phyloP scores from a whole-genome alignment of 2,113 vertebrate species.

The Stigmatopora nigra region DNA sequence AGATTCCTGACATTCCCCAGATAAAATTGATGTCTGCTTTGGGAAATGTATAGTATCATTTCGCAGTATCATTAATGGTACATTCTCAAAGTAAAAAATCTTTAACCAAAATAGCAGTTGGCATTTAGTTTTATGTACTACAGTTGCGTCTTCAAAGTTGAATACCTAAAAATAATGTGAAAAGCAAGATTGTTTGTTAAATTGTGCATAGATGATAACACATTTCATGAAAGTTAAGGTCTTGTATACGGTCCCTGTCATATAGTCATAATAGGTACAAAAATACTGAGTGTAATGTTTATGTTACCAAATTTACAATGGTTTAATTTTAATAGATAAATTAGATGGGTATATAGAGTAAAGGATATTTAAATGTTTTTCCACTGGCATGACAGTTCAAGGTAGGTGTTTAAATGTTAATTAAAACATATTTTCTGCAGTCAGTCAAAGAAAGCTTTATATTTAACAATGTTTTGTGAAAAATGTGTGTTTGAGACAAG shows the following conservation, averaged over 20 bases:
- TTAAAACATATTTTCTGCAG: neutral
- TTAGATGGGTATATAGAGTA: too few species aligned
- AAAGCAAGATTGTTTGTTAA: neutral
- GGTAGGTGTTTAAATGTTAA: neutral
- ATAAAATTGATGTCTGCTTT: conserved; percentile 39
- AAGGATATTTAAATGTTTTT: neutral
- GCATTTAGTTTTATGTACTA: conserved; percentile 28
- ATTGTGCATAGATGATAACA: neutral
- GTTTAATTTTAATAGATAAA: too few species aligned
- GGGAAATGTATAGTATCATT: conserved; percentile 30
- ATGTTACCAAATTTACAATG: too few species aligned
- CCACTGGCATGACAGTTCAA: neutral
- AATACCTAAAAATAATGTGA: neutral
- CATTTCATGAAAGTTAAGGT: neutral
- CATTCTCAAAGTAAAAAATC: too few species aligned
- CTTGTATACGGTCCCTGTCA: too few species aligned
- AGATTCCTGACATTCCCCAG: conserved; percentile 47
- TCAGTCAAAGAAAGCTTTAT: neutral
- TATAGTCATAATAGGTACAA: too few species aligned
- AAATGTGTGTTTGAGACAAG: neutral
- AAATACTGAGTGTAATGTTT: too few species aligned
- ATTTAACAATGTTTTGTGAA: neutral
- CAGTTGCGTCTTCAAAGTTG: neutral
- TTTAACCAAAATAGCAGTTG: neutral
- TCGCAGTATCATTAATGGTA: too few species aligned